Percentiles rank a stretch among this genome's conserved stretches.
Evolutionary conservation across 2,888 invertebrate species (phyloP).

Genomic region (Acrobeloides nanus): DNA sequence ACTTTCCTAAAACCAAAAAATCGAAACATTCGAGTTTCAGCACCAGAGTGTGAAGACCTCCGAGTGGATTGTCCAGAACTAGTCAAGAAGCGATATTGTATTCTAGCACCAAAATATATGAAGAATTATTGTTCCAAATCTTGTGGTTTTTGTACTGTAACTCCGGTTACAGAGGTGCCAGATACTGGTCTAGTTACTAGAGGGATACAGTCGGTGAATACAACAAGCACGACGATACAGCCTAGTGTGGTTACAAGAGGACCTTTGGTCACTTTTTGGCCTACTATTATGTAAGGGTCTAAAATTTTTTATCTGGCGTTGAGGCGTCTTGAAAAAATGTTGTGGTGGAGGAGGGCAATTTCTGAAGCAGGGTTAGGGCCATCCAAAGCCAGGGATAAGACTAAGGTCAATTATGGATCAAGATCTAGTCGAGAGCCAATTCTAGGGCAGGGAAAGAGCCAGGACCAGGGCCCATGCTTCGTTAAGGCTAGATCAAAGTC

Average conservation of each 20-base stretch:
- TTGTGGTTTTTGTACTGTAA: slow-evolving; percentile 48
- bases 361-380: no score
- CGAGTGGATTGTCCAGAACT: slow-evolving; percentile 43
- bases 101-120: slow-evolving; percentile 38
- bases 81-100: slow-evolving; percentile 36
- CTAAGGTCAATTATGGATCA: no score
- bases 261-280: slow-evolving; percentile 38
- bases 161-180: slow-evolving; percentile 40
- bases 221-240: neutral
- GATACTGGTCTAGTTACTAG: slow-evolving; percentile 14
- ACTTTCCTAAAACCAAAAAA: slow-evolving; percentile 7
- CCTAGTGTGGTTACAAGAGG: slow-evolving; percentile 34
- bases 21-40: neutral
- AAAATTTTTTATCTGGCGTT: neutral
- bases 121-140: slow-evolving; percentile 43
- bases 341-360: no score
- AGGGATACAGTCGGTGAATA: neutral
- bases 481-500: no score
- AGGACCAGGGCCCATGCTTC: no score
- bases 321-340: slow-evolving; percentile 7
- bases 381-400: no score
- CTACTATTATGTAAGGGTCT: slow-evolving; percentile 13
- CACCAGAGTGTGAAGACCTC: slow-evolving; percentile 40
- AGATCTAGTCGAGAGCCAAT: no score
- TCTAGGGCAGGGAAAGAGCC: no score